Conservation (phyloP, 2,888 invertebrate genomes). For the Tryphoninae sp. region DNA sequence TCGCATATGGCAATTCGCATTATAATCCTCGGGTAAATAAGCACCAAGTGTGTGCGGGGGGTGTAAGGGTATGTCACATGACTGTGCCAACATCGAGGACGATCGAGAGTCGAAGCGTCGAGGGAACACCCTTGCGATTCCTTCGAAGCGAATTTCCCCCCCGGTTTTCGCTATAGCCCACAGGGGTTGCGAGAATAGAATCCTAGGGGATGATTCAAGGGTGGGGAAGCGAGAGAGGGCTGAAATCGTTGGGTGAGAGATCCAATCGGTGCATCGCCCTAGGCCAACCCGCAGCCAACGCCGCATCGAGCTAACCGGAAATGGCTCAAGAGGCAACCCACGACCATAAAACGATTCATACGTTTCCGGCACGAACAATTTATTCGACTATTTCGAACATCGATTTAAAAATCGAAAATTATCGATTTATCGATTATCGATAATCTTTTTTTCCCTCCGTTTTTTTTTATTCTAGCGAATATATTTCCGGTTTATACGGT, state of each 20-base stretch:
- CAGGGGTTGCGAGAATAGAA: slow-evolving; percentile 57
- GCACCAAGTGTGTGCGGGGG: slow-evolving; percentile 20
- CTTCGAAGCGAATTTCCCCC: slow-evolving; percentile 33
- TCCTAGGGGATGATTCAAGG: slow-evolving; percentile 9
- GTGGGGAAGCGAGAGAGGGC: background rate
- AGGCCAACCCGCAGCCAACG: slow-evolving; percentile 59
- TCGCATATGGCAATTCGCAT: slow-evolving; percentile 58
- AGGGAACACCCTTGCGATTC: slow-evolving; percentile 21
- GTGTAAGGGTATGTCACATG: slow-evolving; percentile 42
- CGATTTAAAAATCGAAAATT: no score
- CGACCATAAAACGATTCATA: slow-evolving; percentile 72
- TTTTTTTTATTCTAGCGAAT: no score
- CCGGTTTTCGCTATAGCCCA: no score
- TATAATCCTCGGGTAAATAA: slow-evolving; percentile 53
- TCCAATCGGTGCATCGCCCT: slow-evolving; percentile 72
- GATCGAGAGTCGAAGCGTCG: slow-evolving; percentile 37
- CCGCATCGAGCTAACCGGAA: slow-evolving; percentile 46
- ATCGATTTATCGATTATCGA: no score
- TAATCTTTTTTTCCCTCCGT: no score
- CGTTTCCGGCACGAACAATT: slow-evolving; percentile 61
- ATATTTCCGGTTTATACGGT: no score
- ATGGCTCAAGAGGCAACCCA: slow-evolving; percentile 64
- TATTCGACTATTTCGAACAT: slow-evolving; percentile 9
- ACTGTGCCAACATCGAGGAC: slow-evolving; percentile 34
- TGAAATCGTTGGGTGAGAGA: slow-evolving; percentile 67